Conservation (phyloP, 2,113 vertebrate species). For the Aramus guarauna region DNA sequence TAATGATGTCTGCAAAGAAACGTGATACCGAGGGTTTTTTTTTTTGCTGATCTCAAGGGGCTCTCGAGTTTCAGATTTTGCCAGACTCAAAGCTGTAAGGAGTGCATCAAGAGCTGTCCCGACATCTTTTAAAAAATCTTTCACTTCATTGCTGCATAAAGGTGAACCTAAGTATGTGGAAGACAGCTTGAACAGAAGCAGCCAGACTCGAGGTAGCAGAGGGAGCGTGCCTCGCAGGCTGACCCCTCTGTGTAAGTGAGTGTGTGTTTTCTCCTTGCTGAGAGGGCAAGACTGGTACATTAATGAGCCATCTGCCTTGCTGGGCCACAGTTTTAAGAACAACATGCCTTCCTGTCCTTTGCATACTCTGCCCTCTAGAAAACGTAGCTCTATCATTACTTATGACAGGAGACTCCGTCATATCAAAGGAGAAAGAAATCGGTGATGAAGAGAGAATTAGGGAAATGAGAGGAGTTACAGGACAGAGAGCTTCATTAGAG, state of each 20-base stretch:
- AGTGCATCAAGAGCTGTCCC: background rate
- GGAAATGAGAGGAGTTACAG: constrained; percentile 24
- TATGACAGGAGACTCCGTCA: background rate
- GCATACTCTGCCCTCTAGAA: constrained; percentile 14
- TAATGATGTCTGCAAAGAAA: constrained; percentile 63
- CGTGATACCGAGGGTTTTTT: background rate
- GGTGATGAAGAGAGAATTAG: constrained; percentile 43
- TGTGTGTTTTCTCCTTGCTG: constrained; percentile 1
- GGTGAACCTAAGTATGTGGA: background rate
- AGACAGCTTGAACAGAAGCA: constrained; percentile 8
- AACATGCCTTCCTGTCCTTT: constrained; percentile 10
- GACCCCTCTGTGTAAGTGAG: background rate
- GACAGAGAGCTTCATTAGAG: constrained; percentile 32
- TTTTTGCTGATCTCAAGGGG: constrained; percentile 6
- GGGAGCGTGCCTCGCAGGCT: background rate
- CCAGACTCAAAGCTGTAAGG: background rate
- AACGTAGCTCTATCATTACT: background rate
- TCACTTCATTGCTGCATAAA: background rate
- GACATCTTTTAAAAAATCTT: background rate
- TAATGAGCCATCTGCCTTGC: constrained; percentile 40
- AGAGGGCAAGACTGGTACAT: constrained; percentile 27
- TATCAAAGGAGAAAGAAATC: constrained; percentile 45
- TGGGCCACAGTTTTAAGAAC: background rate
- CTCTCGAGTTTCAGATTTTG: background rate
- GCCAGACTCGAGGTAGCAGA: background rate